A percentile compares a stretch with the other conserved stretches of the same genome.
Evolutionary conservation across 2,113 vertebrate species (phyloP).

Genomic region (Phyllostomus hastatus): DNA sequence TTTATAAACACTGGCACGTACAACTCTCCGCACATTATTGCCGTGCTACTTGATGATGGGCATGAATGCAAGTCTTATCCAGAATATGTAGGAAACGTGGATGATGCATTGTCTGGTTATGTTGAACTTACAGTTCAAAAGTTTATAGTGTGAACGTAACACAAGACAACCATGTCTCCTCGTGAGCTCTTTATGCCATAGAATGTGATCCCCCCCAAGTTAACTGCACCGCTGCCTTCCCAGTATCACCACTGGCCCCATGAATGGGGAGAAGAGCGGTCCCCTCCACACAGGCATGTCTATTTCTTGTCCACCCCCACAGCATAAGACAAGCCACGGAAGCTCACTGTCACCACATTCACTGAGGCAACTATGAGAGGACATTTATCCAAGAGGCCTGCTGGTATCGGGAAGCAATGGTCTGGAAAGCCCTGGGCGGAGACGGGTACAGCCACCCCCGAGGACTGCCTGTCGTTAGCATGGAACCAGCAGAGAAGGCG

Average conservation of each 20-base stretch:
- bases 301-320: neutral
- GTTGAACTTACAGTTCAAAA: neutral
- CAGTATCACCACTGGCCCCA: neutral
- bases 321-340: neutral
- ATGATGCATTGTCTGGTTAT: neutral
- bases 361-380: neutral
- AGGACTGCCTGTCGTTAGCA: neutral
- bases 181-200: neutral
- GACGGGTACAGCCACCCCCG: neutral
- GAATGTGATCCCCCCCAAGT: neutral
- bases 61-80: neutral
- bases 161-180: neutral
- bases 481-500: neutral
- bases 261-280: neutral
- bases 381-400: neutral
- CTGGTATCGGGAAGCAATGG: neutral
- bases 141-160: neutral
- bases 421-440: neutral
- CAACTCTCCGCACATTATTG: neutral
- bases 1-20: neutral
- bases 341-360: neutral
- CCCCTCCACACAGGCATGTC: neutral
- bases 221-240: neutral
- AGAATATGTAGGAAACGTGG: neutral
- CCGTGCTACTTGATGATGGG: neutral